Conservation (phyloP, 2,888 invertebrate species). For the Lampropteryx suffumata region DNA sequence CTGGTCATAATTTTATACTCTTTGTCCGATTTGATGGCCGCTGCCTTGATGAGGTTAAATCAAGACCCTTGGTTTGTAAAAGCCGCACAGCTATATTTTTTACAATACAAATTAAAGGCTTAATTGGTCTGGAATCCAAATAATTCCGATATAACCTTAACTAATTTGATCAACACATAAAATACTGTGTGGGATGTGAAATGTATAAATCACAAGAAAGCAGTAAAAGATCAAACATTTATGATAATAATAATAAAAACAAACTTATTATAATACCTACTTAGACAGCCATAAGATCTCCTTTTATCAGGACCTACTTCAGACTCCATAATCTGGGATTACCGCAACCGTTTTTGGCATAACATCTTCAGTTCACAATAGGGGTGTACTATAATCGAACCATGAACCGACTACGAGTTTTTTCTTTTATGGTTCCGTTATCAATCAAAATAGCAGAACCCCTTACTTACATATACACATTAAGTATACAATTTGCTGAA, state of each 20-base stretch:
- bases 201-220: background rate
- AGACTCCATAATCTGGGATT: constrained; percentile 33
- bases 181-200: background rate
- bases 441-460: too few relatives aligned
- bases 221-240: constrained; percentile 16
- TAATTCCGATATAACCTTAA: constrained; percentile 10
- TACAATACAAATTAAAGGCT: constrained; percentile 23
- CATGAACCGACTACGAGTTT: too few relatives aligned
- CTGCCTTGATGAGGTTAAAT: constrained; percentile 33
- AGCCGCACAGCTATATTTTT: constrained; percentile 24
- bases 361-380: constrained; percentile 54
- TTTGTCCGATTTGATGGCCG: constrained; percentile 32
- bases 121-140: constrained; percentile 20
- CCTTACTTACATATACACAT: too few relatives aligned
- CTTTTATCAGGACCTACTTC: constrained; percentile 27
- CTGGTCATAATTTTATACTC: constrained; percentile 20
- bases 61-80: constrained; percentile 27
- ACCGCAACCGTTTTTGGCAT: constrained; percentile 44
- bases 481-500: too few relatives aligned
- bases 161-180: constrained; percentile 12
- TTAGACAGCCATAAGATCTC: constrained; percentile 45
- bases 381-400: too few relatives aligned
- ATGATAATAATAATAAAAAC: constrained; percentile 36
- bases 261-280: constrained; percentile 37
- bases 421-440: too few relatives aligned